These are phyloP conservation scores for Cassiopea xamachana DNA, from an alignment of 30 jellyfish, hydroid and myxozoan genomes.

Conservation along the genomic window DNA sequence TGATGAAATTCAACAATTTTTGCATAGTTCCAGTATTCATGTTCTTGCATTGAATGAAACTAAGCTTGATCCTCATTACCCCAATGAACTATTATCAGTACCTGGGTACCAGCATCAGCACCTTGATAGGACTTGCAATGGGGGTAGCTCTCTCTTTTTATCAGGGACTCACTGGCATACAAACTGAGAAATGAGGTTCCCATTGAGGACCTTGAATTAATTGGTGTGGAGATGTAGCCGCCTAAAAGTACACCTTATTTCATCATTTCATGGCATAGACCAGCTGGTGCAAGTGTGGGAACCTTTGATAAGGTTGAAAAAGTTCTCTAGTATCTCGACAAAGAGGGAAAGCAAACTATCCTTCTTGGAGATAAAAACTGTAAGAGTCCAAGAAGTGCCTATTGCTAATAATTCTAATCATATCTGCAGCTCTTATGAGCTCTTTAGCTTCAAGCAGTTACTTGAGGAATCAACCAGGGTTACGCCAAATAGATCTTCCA, in stretches of 20 bases:
- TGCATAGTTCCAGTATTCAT: not conserved
- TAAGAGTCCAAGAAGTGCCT: not conserved
- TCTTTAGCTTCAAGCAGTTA: not conserved
- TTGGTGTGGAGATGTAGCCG: slow-evolving; percentile 19
- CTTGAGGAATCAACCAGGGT: slow-evolving; percentile 49
- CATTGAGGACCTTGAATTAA: slow-evolving; percentile 1
- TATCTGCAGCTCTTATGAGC: slow-evolving; percentile 14
- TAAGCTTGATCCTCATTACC: not conserved
- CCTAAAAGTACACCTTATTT: slow-evolving; percentile 10
- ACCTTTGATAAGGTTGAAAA: slow-evolving; percentile 54
- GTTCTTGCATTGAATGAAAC: too few species aligned
- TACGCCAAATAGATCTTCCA: slow-evolving; percentile 4
- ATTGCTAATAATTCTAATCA: slow-evolving; percentile 23
- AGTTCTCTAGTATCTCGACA: slow-evolving; percentile 13
- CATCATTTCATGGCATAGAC: slow-evolving; percentile 21
- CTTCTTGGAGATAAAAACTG: slow-evolving; percentile 37
- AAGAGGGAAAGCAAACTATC: slow-evolving; percentile 36
- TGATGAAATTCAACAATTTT: too few species aligned
- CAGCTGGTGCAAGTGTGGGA: slow-evolving; percentile 34
- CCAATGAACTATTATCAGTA: not conserved
- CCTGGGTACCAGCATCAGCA: not conserved
- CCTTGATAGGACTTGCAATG: slow-evolving; percentile 17
- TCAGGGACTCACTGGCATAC: not conserved
- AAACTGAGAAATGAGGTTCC: not conserved
- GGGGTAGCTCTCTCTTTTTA: slow-evolving; percentile 17